Conservation (phyloP, 2,888 invertebrate genomes). For the Nymphalis c-album region DNA sequence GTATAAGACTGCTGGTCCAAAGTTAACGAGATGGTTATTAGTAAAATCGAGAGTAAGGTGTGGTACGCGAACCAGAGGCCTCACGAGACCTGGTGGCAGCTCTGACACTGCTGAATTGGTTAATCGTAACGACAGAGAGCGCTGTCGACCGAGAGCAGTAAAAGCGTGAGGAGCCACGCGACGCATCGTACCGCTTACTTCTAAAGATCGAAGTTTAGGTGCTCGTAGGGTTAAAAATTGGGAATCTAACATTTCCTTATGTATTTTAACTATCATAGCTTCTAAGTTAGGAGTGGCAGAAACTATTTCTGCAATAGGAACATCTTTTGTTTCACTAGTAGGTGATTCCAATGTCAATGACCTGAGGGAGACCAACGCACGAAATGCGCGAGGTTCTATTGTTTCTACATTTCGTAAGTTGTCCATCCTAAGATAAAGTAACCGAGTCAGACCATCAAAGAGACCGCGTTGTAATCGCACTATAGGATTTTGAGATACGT, state of each 20-base stretch:
- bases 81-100: constrained; percentile 87
- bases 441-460: constrained; percentile 84
- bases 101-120: constrained; percentile 86
- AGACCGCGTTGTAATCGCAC: constrained; percentile 84
- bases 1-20: constrained; percentile 89
- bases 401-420: constrained; percentile 84
- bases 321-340: constrained; percentile 82
- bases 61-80: constrained; percentile 85
- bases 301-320: constrained; percentile 48
- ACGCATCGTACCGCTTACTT: constrained; percentile 88
- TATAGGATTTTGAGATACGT: constrained; percentile 89
- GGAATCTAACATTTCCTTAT: constrained; percentile 84
- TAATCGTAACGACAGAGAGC: constrained; percentile 86
- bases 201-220: constrained; percentile 87
- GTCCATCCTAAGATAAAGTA: constrained; percentile 85
- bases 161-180: constrained; percentile 86
- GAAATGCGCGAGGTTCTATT: constrained; percentile 86
- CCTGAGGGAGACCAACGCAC: constrained; percentile 84
- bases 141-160: constrained; percentile 84
- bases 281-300: constrained; percentile 51
- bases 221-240: constrained; percentile 87
- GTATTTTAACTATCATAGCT: constrained; percentile 78
- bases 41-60: constrained; percentile 89
- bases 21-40: constrained; percentile 85
- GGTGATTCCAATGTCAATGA: constrained; percentile 84